phyloP scores from a whole-genome alignment of 2,113 vertebrate species.

The cattle (Bos taurus) region DNA sequence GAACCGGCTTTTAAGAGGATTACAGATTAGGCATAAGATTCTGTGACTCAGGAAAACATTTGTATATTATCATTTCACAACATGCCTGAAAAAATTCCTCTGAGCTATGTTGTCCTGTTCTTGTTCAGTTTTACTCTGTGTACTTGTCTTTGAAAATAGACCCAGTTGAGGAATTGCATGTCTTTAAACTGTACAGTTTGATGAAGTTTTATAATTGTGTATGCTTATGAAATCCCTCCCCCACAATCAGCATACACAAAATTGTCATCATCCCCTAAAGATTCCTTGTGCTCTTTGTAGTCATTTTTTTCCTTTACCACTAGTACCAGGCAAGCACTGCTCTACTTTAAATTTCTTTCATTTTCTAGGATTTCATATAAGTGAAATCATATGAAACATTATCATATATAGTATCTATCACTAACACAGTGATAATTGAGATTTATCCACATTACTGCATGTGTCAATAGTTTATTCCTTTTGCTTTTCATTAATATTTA shows the following conservation, averaged over 20 bases:
- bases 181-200: not conserved
- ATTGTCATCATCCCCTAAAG: not conserved
- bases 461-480: not conserved
- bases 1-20: not conserved
- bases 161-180: not conserved
- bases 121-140: not conserved
- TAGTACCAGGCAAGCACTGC: not conserved
- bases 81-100: not conserved
- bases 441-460: not conserved
- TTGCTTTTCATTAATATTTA: not conserved
- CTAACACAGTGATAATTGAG: not conserved
- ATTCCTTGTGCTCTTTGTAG: not conserved
- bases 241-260: not conserved
- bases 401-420: not conserved
- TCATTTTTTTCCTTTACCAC: not conserved
- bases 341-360: not conserved
- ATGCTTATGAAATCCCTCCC: not conserved
- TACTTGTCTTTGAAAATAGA: not conserved
- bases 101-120: not conserved
- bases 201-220: conserved; percentile 6
- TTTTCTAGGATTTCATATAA: not conserved
- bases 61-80: not conserved
- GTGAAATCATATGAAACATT: not conserved
- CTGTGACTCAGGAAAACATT: not conserved
- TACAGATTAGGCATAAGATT: not conserved